Evolutionary conservation across 2,797 vertebrate genomes (phyloP).

Genomic region (Paratrypauchen microcephalus): DNA sequence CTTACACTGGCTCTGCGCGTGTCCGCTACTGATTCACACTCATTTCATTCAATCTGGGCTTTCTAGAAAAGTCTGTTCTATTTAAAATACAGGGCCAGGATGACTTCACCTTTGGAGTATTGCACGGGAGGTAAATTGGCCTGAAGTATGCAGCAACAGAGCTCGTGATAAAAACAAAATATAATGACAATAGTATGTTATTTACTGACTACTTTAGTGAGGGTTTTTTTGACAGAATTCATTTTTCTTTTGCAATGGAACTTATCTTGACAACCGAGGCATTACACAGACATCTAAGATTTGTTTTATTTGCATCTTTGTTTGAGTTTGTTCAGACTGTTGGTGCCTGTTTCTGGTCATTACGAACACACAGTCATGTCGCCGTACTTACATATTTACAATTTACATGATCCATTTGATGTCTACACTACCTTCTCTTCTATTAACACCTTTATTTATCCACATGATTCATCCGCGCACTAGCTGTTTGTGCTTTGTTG

Average conservation of each 20-base stretch:
- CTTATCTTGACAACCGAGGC: too few relatives aligned
- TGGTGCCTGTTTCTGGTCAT: too few relatives aligned
- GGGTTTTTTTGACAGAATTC: too few relatives aligned
- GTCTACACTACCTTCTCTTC: neutral
- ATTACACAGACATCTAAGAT: too few relatives aligned
- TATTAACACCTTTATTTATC: neutral
- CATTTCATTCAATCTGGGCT: constrained; percentile 22
- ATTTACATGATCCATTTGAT: neutral
- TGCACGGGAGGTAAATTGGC: neutral
- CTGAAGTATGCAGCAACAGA: neutral
- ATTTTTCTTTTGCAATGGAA: too few relatives aligned
- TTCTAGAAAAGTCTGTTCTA: neutral
- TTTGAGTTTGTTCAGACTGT: too few relatives aligned
- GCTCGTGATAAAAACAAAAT: neutral
- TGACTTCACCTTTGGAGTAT: neutral
- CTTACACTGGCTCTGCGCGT: constrained; percentile 40
- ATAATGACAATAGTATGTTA: neutral
- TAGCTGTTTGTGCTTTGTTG: neutral
- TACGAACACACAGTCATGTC: too few relatives aligned
- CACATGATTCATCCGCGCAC: neutral
- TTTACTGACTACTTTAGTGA: neutral
- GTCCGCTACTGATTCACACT: constrained; percentile 36
- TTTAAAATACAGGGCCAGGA: neutral
- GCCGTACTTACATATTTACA: neutral
- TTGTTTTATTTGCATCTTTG: too few relatives aligned